These are phyloP conservation scores for Xanthia togata DNA, from an alignment of 2,888 invertebrate genomes.

Conservation along the genomic window DNA sequence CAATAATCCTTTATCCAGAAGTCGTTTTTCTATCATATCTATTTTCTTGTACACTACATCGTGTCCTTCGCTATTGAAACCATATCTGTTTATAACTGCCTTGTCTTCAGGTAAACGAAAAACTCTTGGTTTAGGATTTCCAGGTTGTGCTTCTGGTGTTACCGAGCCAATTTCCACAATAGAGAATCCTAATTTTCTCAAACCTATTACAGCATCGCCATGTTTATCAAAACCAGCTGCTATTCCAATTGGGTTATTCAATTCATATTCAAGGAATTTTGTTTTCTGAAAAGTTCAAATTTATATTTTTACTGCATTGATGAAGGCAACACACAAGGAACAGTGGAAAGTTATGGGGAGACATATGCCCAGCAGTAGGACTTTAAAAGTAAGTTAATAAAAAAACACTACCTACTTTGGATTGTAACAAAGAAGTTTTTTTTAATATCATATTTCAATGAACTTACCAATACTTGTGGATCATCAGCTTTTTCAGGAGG, in stretches of 20 bases:
- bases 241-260: slow-evolving; percentile 98
- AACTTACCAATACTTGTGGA: slow-evolving; percentile 91
- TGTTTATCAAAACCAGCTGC: slow-evolving; percentile 99
- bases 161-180: slow-evolving; percentile 99
- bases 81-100: slow-evolving; percentile 97
- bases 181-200: slow-evolving; percentile 97
- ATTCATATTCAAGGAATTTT: slow-evolving; percentile 92
- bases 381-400: background rate
- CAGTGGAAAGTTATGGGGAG: background rate
- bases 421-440: too few species aligned
- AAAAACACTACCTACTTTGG: background rate
- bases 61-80: slow-evolving; percentile 98
- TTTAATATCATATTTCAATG: background rate
- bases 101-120: slow-evolving; percentile 96
- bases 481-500: slow-evolving; percentile 91
- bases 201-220: slow-evolving; percentile 96
- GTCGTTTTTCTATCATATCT: slow-evolving; percentile 86
- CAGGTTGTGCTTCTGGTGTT: slow-evolving; percentile 97
- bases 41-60: slow-evolving; percentile 93
- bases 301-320: background rate
- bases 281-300: slow-evolving; percentile 89
- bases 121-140: slow-evolving; percentile 98
- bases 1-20: slow-evolving; percentile 91
- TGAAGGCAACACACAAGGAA: background rate
- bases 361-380: background rate